These are phyloP conservation scores for Cataglyphis livida DNA, from an alignment of 2,888 invertebrate species.

Conservation along the genomic window DNA sequence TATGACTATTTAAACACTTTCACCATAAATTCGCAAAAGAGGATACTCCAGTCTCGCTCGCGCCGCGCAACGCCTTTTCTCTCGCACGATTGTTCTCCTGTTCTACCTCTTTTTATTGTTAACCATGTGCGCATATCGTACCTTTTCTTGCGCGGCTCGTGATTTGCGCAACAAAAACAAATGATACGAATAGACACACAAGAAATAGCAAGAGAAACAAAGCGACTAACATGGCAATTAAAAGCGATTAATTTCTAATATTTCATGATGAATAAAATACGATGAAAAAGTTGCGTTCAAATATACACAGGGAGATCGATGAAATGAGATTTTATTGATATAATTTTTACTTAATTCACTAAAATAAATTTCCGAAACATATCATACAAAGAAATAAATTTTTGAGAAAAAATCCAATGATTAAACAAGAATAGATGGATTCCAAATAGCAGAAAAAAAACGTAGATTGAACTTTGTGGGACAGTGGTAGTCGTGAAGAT, in stretches of 20 bases:
- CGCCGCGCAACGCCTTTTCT: constrained; percentile 58
- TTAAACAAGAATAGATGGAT: not conserved
- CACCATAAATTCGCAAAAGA: constrained; percentile 76
- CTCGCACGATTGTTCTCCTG: not conserved
- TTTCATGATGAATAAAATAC: not conserved
- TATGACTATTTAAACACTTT: constrained; percentile 75
- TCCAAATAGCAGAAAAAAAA: not conserved
- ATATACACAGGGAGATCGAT: constrained; percentile 29
- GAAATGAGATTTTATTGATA: not conserved
- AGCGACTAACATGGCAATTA: constrained; percentile 80
- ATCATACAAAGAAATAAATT: not conserved
- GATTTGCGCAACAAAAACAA: constrained; percentile 68
- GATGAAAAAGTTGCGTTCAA: constrained; percentile 44
- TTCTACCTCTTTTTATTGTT: constrained; percentile 29
- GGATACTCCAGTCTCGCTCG: constrained; percentile 72
- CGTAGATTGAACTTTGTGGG: constrained; percentile 24
- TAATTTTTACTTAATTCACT: not conserved
- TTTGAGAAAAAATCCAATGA: not conserved
- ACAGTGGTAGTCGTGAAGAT: constrained; percentile 3
- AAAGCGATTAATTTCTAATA: constrained; percentile 51
- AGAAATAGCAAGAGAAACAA: constrained; percentile 41
- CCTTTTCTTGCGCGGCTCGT: constrained; percentile 71
- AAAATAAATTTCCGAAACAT: not conserved
- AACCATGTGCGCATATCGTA: constrained; percentile 50
- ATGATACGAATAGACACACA: constrained; percentile 38